These are phyloP conservation scores for Orycteropus afer DNA, from an alignment of 2,113 vertebrate genomes.

Conservation along the genomic window DNA sequence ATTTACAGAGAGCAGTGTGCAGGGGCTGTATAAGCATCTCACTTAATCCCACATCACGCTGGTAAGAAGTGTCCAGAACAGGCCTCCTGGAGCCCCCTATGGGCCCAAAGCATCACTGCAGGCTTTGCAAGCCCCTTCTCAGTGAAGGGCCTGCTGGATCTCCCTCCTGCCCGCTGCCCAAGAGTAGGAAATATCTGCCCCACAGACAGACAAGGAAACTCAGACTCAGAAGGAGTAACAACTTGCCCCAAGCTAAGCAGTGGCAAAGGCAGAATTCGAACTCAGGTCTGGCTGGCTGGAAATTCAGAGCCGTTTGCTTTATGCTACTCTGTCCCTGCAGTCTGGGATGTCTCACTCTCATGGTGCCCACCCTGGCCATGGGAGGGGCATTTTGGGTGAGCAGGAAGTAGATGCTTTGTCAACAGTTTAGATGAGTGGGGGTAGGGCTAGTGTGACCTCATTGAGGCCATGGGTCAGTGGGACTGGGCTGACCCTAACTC, in stretches of 20 bases:
- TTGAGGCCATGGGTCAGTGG: not conserved
- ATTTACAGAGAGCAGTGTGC: not conserved
- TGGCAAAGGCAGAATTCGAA: not conserved
- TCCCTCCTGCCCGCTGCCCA: not conserved
- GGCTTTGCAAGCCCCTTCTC: not conserved
- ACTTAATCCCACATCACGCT: no score
- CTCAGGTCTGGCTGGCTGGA: not conserved
- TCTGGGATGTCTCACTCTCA: not conserved
- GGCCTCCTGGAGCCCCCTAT: not conserved
- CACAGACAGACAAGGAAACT: not conserved
- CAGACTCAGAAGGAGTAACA: not conserved
- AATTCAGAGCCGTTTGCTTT: not conserved
- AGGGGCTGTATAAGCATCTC: not conserved
- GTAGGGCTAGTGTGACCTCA: not conserved
- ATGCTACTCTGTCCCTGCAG: not conserved
- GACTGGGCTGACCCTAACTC: not conserved
- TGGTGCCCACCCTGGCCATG: not conserved
- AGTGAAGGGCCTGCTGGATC: not conserved
- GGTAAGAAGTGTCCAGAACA: not conserved
- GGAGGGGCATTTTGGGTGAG: not conserved
- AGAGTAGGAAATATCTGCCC: not conserved
- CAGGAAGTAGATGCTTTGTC: not conserved
- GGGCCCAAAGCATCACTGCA: not conserved
- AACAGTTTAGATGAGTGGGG: not conserved
- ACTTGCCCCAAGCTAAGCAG: not conserved